Base-by-base conservation (phyloP, 2,797 vertebrate species). In the Alfaro cultratus region DNA sequence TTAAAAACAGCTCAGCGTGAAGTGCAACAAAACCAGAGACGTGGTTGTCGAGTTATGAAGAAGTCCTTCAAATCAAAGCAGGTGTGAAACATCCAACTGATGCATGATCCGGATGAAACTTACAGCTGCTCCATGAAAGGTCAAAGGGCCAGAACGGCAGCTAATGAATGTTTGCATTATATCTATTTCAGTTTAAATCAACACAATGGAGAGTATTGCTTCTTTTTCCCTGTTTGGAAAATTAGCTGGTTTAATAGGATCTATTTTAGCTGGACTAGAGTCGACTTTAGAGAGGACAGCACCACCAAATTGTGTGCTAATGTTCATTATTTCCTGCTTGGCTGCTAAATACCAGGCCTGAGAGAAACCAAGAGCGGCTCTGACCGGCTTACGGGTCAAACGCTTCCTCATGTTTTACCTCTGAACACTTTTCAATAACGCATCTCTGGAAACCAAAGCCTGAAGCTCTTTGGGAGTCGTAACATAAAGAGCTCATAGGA, bases 121-220 rank as follows among this genome's bases (percentile, higher is more conserved):
- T 45, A 13, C 68, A 41, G 64, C 1, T 6, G 21, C 64, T 43
- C 68, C 39, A 45, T 23, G 49, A 23, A 51, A 51, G 49, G 49
- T 51, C 67, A 39, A 70, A 26, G 39, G 36, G 16, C 23, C 36
- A 26, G 16, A 70, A 43, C n/a, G 39, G 7, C 77, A 84, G 79
- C 67, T 90, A 75, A 88, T 91, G 88, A 92, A 89, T 86, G 83
- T 88, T 84, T 78, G 85, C 89, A 93, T 88, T 84, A 87, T 75
- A 82, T 85, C 86, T 75, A 77, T 74, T 84, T 85, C 73, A 57
- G 81, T 83, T 47, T 75, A 46, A 86, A 85, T 81, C 43, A 80
- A 71, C 83, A 81, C n/a, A 85, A 80, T 85, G 75, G 82, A 57
- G 89, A 89, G 84, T 93, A 93, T 92, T 94, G 93, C 92, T 92